phyloP scores from a whole-genome alignment of 2,797 vertebrate species.

The Phyllotis vaccarum region DNA sequence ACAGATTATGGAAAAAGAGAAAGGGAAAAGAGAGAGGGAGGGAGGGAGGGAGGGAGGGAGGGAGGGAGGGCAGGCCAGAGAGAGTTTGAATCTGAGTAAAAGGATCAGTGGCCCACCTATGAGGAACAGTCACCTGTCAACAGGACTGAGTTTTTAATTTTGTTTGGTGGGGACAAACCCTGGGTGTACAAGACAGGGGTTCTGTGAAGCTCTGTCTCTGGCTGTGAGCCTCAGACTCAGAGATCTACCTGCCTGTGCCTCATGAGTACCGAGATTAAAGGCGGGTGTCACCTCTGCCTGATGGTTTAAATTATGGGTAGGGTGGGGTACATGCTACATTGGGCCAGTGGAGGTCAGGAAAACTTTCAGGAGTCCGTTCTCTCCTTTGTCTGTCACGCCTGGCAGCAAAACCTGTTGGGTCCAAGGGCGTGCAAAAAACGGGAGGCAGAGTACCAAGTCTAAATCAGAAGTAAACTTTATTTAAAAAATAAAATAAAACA shows the following conservation, averaged over 20 bases:
- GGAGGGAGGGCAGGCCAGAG: no score
- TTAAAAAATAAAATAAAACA: no score
- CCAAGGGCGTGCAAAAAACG: no score
- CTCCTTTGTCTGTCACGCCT: neutral
- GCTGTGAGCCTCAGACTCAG: neutral
- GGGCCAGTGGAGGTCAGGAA: neutral
- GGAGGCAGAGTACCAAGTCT: no score
- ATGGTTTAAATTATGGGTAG: no score
- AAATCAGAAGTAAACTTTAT: no score
- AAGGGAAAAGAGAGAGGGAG: no score
- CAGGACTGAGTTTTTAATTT: neutral
- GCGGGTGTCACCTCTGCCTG: fast-evolving
- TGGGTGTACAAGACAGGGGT: neutral
- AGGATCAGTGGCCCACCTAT: neutral
- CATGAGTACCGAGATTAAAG: no score
- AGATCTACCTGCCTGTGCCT: neutral
- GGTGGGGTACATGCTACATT: neutral
- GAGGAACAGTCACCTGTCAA: neutral
- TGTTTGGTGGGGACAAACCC: no score
- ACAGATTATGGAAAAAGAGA: neutral
- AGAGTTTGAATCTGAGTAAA: neutral
- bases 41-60: no score
- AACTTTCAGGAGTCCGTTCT: neutral
- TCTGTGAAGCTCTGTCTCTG: neutral
- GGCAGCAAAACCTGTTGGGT: no score